These are phyloP conservation scores for Dromococcyx pavoninus DNA, from an alignment of 2,797 vertebrate genomes.

Conservation along the genomic window DNA sequence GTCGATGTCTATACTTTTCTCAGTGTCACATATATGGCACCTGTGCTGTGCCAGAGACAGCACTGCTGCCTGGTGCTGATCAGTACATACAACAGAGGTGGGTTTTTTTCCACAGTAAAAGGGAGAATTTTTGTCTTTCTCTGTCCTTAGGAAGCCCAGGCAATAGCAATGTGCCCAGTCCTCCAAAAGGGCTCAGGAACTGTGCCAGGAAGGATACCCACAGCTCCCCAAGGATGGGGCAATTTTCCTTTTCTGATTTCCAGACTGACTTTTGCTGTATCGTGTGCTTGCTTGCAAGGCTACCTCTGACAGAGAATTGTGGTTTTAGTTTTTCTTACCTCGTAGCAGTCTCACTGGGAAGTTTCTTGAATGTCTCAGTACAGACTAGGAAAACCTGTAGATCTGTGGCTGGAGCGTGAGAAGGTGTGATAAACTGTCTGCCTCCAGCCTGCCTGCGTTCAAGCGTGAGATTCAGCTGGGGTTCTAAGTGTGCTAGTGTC, in stretches of 20 bases:
- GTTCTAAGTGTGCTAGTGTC: not conserved
- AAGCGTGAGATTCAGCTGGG: not conserved
- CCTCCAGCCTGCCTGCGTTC: not conserved
- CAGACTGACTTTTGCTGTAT: not conserved
- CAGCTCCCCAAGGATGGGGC: accelerated
- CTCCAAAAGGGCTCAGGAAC: not conserved
- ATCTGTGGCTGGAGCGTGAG: accelerated
- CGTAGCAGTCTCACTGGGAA: accelerated
- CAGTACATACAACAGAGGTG: accelerated
- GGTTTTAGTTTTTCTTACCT: not conserved
- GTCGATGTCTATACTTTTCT: not conserved
- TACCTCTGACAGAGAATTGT: not conserved
- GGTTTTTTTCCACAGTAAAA: not conserved
- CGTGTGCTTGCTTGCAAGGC: accelerated
- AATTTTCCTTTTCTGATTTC: not conserved
- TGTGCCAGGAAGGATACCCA: not conserved
- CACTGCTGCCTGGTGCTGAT: not conserved
- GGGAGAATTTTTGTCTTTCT: not conserved
- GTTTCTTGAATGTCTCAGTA: accelerated
- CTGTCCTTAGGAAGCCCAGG: not conserved
- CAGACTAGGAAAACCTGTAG: not conserved
- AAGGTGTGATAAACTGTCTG: not conserved
- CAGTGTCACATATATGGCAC: not conserved
- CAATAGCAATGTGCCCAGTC: not conserved
- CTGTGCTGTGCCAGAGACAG: not conserved